Evolutionary conservation across 37 sponge, comb jelly and placozoan genomes (phyloP), one percentile per base, ranked within the genome.

Genomic region (Axinella damicornis): DNA sequence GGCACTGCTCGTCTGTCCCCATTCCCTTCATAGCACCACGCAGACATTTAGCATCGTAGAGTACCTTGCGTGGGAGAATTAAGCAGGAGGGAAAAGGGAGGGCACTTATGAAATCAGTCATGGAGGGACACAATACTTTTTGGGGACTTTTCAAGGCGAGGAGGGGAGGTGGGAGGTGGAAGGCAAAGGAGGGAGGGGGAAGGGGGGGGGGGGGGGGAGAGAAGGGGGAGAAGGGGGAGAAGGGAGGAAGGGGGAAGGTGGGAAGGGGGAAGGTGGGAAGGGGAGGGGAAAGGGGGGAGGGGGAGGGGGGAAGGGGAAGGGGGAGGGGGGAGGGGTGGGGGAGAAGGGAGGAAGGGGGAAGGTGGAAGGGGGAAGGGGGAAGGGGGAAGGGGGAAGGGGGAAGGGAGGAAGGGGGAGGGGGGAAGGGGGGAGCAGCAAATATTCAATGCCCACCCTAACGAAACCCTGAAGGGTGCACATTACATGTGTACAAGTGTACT

Each of bases 1-100:
- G 78, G 18, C 67, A 83, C 33, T 46, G 69, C 73, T 92, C 96
- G 65, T 95, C 90, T 27, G 92, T 92, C 1, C 96, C 96, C 16
- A 59, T 71, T 9, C 92, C 92, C 85, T 92, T 94, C 88, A 94
- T 91, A 0, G 90, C 85, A 13, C 65, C 14, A 31, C 85, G 60
- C 53, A 94, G 81, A 24, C 70, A 73, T 35, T 65, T 87, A 2
- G 91, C 88, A 5, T 71, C 70, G 39, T 65, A 88, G 32, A 83
- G 70, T 1, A 63, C 76, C 11, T 30, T 40, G 57, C 17, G 57
- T 20, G 57, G 18, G 57, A 18, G 57, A 56, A 18, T 15, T 15
- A 18, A 56, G 57, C 15, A 18, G 57, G 57, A 56, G 57, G 57
- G 57, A 18, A 56, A 18, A 56, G 57, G 57, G 57, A 56, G 57